These are phyloP conservation scores for Ridgeia piscesae DNA, from an alignment of 1,140 invertebrate genomes.

Conservation along the genomic window DNA sequence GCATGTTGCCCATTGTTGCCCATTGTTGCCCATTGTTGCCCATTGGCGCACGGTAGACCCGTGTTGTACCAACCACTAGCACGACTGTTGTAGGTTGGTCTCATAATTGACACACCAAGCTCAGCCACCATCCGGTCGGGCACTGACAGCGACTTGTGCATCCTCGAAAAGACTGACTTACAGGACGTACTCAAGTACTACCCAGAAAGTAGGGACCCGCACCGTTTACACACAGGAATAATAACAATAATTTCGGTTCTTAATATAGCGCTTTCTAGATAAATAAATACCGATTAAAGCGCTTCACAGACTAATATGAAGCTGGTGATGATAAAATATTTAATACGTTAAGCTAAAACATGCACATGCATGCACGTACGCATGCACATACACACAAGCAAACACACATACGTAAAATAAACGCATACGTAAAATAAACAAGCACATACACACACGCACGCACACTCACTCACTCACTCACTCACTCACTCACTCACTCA, in stretches of 20 bases:
- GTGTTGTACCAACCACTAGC: not conserved
- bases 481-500: not conserved
- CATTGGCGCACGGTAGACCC: too few species aligned
- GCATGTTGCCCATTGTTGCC: too few species aligned
- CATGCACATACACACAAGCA: too few species aligned
- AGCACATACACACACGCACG: not conserved
- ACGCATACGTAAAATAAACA: too few species aligned
- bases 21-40: too few species aligned
- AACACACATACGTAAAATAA: not conserved
- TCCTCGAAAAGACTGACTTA: not conserved
- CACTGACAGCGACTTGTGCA: not conserved
- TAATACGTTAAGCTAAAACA: not conserved
- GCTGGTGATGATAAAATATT: too few species aligned
- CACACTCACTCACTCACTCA: not conserved
- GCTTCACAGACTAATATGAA: too few species aligned
- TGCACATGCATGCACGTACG: not conserved
- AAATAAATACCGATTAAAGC: too few species aligned
- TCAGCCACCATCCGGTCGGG: not conserved
- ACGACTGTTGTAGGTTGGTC: not conserved
- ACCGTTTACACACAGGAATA: not conserved
- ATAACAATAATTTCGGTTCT: too few species aligned
- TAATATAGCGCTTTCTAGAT: too few species aligned
- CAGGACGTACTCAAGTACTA: not conserved
- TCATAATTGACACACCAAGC: not conserved
- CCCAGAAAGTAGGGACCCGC: not conserved